Conservation (phyloP, 1,140 invertebrate genomes). For the Neelides sp. region DNA sequence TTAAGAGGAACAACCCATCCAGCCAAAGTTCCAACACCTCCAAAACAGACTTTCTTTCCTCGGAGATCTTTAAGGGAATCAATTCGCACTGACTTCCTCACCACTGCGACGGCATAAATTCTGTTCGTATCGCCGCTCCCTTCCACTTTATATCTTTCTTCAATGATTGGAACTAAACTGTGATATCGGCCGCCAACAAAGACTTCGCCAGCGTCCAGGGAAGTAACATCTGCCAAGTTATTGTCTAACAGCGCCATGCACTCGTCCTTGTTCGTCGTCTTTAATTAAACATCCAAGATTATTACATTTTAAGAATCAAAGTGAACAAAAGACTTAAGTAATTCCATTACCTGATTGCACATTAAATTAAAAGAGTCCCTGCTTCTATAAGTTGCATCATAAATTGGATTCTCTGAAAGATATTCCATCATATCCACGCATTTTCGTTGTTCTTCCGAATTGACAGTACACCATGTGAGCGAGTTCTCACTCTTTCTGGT, state of each 20-base stretch:
- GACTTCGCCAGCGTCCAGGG: conserved; percentile 81
- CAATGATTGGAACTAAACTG: conserved; percentile 78
- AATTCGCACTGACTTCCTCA: conserved; percentile 56
- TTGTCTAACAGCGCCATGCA: conserved; percentile 64
- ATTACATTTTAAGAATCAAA: conserved; percentile 1
- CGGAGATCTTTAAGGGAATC: conserved; percentile 51
- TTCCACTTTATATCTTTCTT: conserved; percentile 47
- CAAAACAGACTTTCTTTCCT: conserved; percentile 71
- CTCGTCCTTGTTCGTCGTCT: conserved; percentile 63
- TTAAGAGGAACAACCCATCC: conserved; percentile 87
- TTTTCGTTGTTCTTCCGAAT: conserved; percentile 25
- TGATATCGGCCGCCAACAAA: conserved; percentile 84
- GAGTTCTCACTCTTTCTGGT: conserved; percentile 8
- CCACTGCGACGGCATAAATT: conserved; percentile 67
- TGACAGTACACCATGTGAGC: conserved; percentile 27
- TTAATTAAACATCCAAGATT: conserved; percentile 6
- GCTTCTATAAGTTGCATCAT: conserved; percentile 5
- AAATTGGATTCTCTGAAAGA: conserved; percentile 6
- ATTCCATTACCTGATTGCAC: conserved; percentile 24
- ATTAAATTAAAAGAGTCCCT: conserved; percentile 11
- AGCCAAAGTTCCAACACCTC: conserved; percentile 75
- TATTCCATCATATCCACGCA: conserved; percentile 20
- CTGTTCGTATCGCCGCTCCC: conserved; percentile 32
- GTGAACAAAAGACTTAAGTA: neutral
- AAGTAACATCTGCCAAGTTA: conserved; percentile 68